These are phyloP conservation scores for Enteromius viviparus DNA, from an alignment of 2,797 vertebrate genomes.

Conservation along the genomic window DNA sequence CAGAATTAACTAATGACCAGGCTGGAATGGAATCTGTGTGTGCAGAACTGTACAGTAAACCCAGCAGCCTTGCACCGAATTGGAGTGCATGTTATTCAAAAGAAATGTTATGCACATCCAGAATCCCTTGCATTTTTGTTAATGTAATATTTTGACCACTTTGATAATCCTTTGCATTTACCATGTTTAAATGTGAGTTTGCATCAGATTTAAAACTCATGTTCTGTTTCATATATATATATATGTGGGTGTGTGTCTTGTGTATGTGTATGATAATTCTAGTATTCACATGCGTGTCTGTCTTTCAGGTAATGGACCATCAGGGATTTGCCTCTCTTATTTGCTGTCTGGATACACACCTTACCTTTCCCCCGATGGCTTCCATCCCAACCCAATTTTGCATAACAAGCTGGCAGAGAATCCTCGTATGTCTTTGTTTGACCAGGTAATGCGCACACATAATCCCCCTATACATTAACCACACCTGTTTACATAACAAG, in stretches of 20 bases:
- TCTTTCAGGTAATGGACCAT: slow-evolving; percentile 80
- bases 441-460: slow-evolving; percentile 71
- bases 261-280: background rate
- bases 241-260: too few relatives aligned
- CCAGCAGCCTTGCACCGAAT: background rate
- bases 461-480: background rate
- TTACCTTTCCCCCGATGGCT: slow-evolving; percentile 72
- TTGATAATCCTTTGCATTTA: background rate
- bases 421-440: slow-evolving; percentile 74
- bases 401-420: slow-evolving; percentile 76
- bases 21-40: slow-evolving; percentile 12
- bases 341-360: slow-evolving; percentile 82
- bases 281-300: background rate
- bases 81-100: background rate
- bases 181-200: background rate
- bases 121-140: background rate
- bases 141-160: background rate
- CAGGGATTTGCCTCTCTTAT: slow-evolving; percentile 83
- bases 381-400: slow-evolving; percentile 80
- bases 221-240: background rate
- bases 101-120: slow-evolving; percentile 7
- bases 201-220: background rate
- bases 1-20: slow-evolving; percentile 10
- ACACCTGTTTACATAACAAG: slow-evolving; percentile 21
- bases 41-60: slow-evolving; percentile 17